A percentile compares a stretch with the other conserved stretches of the same genome.
Conservation (phyloP, 2,113 vertebrate genomes). For the Equus quagga region DNA sequence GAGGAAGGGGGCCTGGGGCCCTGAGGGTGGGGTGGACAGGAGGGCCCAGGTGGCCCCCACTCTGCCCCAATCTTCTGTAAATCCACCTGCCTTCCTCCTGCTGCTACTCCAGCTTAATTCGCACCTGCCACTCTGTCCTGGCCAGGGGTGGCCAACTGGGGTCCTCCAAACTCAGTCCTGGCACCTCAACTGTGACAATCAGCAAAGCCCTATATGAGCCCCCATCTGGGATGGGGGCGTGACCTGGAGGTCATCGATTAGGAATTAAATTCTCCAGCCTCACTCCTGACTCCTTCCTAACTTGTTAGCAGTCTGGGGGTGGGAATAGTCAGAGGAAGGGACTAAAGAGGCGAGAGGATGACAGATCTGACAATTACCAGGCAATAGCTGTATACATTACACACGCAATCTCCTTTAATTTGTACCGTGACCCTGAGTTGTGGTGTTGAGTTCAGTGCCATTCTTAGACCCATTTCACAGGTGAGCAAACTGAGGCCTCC, state of each 20-base stretch:
- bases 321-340: background rate
- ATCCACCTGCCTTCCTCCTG: constrained; percentile 55
- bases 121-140: constrained; percentile 27
- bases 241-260: constrained; percentile 32
- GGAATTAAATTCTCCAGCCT: constrained; percentile 80
- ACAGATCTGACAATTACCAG: background rate
- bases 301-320: background rate
- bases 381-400: background rate
- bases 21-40: constrained; percentile 48
- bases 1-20: constrained; percentile 70
- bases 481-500: constrained; percentile 34
- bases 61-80: background rate
- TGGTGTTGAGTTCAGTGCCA: background rate
- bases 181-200: constrained; percentile 76
- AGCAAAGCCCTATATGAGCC: constrained; percentile 40
- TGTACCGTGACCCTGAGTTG: background rate
- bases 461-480: constrained; percentile 56
- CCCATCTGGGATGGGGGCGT: constrained; percentile 45
- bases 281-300: constrained; percentile 10
- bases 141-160: constrained; percentile 5
- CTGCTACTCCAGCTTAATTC: constrained; percentile 41
- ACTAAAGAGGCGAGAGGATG: background rate
- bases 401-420: background rate
- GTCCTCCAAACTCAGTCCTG: constrained; percentile 30
- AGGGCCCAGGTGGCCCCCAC: background rate